phyloP scores from a whole-genome alignment of 2,888 invertebrate species.

The Desoria tigrina region DNA sequence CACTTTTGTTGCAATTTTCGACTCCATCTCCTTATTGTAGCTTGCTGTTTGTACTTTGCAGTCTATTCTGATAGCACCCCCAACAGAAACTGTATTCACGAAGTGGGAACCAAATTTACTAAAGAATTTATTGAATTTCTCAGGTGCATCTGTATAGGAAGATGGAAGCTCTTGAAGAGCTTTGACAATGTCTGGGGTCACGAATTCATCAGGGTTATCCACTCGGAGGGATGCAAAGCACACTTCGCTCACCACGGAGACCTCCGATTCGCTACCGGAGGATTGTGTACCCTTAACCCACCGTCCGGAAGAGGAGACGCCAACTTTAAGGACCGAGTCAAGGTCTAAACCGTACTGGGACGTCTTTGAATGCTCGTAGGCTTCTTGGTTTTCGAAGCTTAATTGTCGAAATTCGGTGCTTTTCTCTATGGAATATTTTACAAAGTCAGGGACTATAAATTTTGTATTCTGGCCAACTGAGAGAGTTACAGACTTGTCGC shows the following conservation, averaged over 20 bases:
- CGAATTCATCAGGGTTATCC: not conserved
- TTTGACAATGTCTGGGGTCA: not conserved
- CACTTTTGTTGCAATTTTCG: not conserved
- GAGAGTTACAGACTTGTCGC: not conserved
- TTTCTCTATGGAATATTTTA: not conserved
- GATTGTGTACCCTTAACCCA: slow-evolving; percentile 8
- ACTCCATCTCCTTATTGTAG: not conserved
- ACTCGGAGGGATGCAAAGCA: not conserved
- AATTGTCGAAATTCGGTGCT: slow-evolving; percentile 1
- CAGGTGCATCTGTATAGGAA: not conserved
- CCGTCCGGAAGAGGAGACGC: slow-evolving; percentile 5
- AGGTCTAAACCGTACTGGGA: slow-evolving; percentile 8
- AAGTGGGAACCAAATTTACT: slow-evolving; percentile 22
- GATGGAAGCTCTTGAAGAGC: not conserved
- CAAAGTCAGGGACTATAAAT: slow-evolving; percentile 6
- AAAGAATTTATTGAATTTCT: slow-evolving; percentile 19
- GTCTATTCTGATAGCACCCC: slow-evolving; percentile 13
- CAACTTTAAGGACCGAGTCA: slow-evolving; percentile 6
- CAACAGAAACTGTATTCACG: slow-evolving; percentile 12
- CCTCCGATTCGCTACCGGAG: not conserved
- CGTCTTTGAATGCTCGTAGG: slow-evolving; percentile 15
- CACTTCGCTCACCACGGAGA: not conserved
- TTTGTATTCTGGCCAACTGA: not conserved
- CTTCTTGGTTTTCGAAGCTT: not conserved
- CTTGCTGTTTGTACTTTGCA: not conserved